Conservation (phyloP, 2,888 invertebrate species). For the Ophioninae sp. region DNA sequence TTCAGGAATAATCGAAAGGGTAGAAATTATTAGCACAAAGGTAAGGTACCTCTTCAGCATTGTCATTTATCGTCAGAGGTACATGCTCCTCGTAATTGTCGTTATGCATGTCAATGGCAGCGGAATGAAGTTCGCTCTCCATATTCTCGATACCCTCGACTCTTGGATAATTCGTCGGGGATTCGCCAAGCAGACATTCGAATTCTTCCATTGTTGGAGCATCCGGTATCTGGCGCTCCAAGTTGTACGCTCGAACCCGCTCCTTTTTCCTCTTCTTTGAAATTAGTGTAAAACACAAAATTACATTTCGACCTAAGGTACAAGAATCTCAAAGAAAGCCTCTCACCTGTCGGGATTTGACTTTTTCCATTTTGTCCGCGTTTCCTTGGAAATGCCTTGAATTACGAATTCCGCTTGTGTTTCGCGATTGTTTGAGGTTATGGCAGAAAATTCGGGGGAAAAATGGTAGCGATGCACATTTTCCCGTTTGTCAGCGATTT, state of each 20-base stretch:
- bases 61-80: not conserved
- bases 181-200: slow-evolving; percentile 78
- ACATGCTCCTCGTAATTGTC: slow-evolving; percentile 72
- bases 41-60: slow-evolving; percentile 21
- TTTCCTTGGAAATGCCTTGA: not conserved
- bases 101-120: slow-evolving; percentile 75
- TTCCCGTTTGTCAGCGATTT: not conserved
- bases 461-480: slow-evolving; percentile 5
- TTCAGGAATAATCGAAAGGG: not conserved
- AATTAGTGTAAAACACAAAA: slow-evolving; percentile 7
- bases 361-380: slow-evolving; percentile 23
- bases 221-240: slow-evolving; percentile 77
- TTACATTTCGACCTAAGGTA: not conserved
- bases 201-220: slow-evolving; percentile 79
- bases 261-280: slow-evolving; percentile 75
- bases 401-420: not conserved
- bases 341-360: slow-evolving; percentile 51
- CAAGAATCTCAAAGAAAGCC: not conserved
- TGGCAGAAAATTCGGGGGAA: not conserved
- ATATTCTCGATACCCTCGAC: slow-evolving; percentile 79
- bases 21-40: not conserved
- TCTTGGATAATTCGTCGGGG: slow-evolving; percentile 78
- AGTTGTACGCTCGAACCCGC: slow-evolving; percentile 68
- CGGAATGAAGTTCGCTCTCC: slow-evolving; percentile 79
- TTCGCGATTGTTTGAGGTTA: slow-evolving; percentile 1